Percentiles rank a stretch among this genome's conserved stretches.
These are phyloP conservation scores for Drosophila antonietae DNA, from an alignment of 2,888 invertebrate genomes.

Conservation along the genomic window DNA sequence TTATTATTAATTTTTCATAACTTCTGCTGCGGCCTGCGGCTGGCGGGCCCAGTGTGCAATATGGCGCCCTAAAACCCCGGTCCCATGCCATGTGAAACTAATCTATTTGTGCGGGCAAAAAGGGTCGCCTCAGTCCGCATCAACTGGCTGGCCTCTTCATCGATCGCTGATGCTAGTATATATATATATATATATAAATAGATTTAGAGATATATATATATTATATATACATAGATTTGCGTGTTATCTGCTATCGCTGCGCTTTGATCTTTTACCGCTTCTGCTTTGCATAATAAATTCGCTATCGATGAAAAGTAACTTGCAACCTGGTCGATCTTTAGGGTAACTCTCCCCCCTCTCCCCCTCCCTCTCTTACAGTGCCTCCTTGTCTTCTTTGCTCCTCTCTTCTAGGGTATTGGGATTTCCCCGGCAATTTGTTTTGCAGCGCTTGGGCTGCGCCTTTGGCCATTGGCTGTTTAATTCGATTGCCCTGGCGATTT, in stretches of 20 bases:
- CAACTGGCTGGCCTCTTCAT: slow-evolving; percentile 41
- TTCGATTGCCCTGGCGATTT: slow-evolving; percentile 77
- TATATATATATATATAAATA: background rate
- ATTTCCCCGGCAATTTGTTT: slow-evolving; percentile 76
- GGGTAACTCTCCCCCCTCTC: background rate
- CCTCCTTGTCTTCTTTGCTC: no score
- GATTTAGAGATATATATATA: background rate
- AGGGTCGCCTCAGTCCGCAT: slow-evolving; percentile 40
- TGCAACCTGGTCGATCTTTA: slow-evolving; percentile 56
- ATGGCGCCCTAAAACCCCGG: slow-evolving; percentile 73
- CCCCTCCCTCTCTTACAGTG: background rate
- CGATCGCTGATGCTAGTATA: slow-evolving; percentile 19
- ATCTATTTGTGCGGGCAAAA: slow-evolving; percentile 77
- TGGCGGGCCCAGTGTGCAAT: slow-evolving; percentile 72
- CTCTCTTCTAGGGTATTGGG: slow-evolving; percentile 44
- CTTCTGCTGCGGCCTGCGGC: slow-evolving; percentile 80
- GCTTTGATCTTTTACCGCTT: slow-evolving; percentile 80
- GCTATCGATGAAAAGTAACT: slow-evolving; percentile 78
- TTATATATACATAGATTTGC: slow-evolving; percentile 18
- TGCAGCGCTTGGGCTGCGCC: slow-evolving; percentile 58
- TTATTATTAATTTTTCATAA: slow-evolving; percentile 84
- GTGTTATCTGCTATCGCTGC: slow-evolving; percentile 78
- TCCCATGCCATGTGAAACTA: slow-evolving; percentile 80
- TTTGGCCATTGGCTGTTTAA: slow-evolving; percentile 73
- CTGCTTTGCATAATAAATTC: slow-evolving; percentile 80